Evolutionary conservation across 2,888 invertebrate species (phyloP).

Genomic region (Drosophila barbarae): DNA sequence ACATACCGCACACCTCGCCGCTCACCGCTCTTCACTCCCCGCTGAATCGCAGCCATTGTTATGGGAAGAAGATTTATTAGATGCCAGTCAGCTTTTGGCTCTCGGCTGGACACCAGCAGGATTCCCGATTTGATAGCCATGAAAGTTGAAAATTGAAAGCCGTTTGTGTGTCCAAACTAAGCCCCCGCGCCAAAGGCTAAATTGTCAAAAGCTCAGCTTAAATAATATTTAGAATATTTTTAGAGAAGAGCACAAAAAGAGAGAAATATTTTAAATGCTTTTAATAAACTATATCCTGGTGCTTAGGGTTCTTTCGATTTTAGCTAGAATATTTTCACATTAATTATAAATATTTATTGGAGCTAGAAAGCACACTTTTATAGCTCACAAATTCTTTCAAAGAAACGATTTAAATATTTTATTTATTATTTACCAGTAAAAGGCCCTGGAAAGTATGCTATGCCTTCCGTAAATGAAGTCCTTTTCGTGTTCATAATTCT

Average conservation of each 20-base stretch:
- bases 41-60: conserved; percentile 31
- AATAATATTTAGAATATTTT: conserved; percentile 5
- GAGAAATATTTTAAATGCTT: background rate
- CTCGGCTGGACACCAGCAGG: conserved; percentile 15
- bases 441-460: background rate
- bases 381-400: background rate
- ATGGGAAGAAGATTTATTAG: conserved; percentile 29
- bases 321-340: background rate
- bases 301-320: background rate
- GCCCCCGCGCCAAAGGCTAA: conserved; percentile 2
- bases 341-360: background rate
- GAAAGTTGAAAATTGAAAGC: conserved; percentile 1
- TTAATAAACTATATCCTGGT: background rate
- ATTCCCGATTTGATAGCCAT: conserved; percentile 1
- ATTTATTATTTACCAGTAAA: background rate
- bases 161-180: conserved; percentile 10
- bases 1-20: background rate
- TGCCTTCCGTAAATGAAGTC: background rate
- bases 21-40: background rate
- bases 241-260: background rate
- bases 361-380: background rate
- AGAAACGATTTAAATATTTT: background rate
- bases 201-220: conserved; percentile 2
- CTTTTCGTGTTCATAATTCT: background rate
- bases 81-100: conserved; percentile 9